Percentiles rank a stretch among this genome's conserved stretches.
These are phyloP conservation scores for Psilanteris sp. DNA, from an alignment of 1,140 invertebrate species.

Conservation along the genomic window DNA sequence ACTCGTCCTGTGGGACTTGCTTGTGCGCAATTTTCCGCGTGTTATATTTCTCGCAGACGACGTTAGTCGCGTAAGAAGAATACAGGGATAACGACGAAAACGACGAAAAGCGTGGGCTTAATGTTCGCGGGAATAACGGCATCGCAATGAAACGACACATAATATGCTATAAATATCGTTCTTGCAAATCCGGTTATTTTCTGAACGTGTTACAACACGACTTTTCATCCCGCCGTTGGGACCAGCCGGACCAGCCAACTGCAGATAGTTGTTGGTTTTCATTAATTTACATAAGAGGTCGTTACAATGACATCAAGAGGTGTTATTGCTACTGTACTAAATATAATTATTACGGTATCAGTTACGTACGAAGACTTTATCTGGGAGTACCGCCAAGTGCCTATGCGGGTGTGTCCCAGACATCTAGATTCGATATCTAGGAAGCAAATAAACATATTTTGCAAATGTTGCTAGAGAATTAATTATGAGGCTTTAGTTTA, in stretches of 20 bases:
- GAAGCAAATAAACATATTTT: no score
- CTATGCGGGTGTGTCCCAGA: conserved; percentile 37
- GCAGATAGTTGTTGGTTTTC: conserved; percentile 59
- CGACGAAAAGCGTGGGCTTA: conserved; percentile 57
- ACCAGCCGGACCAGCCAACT: conserved; percentile 34
- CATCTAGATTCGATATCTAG: conserved; percentile 54
- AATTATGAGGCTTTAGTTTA: conserved; percentile 24
- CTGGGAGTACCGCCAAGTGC: conserved; percentile 36
- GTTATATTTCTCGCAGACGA: conserved; percentile 59
- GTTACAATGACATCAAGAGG: conserved; percentile 64
- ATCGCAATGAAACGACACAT: conserved; percentile 54
- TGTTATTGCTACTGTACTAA: conserved; percentile 62
- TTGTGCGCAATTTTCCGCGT: conserved; percentile 54
- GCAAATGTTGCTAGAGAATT: conserved; percentile 15
- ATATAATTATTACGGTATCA: conserved; percentile 64
- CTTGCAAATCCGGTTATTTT: conserved; percentile 57
- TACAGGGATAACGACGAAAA: conserved; percentile 60
- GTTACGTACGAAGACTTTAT: conserved; percentile 52
- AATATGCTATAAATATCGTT: conserved; percentile 58
- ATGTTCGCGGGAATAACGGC: conserved; percentile 55
- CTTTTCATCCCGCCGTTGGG: conserved; percentile 51
- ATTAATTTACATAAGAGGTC: conserved; percentile 68
- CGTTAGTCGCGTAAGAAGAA: conserved; percentile 56
- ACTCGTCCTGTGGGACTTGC: conserved; percentile 49
- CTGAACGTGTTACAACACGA: conserved; percentile 47